Percentiles rank a stretch among this genome's conserved stretches.
Conservation (phyloP, 2,888 invertebrate species). For the Drosophila mulleri region DNA sequence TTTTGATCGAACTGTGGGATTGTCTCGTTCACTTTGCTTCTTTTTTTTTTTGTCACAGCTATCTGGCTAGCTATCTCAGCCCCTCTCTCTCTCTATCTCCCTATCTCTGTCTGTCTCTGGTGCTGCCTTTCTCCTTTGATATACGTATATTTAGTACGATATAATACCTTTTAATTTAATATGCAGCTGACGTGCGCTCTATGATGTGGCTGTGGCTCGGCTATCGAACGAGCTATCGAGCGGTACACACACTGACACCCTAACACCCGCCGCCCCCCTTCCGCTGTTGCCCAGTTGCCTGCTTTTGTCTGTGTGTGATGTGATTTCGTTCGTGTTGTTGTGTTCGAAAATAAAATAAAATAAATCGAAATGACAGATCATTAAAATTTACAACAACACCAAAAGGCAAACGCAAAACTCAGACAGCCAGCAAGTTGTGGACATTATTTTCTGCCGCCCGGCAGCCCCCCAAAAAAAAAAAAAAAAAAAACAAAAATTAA, state of each 20-base stretch:
- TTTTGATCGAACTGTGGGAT: slow-evolving; percentile 71
- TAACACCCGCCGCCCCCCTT: not conserved
- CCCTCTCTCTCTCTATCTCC: not conserved
- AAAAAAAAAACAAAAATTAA: not conserved
- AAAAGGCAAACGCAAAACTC: slow-evolving; percentile 39
- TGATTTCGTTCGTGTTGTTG: slow-evolving; percentile 30
- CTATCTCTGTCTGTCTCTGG: not conserved
- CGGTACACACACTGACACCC: slow-evolving; percentile 14
- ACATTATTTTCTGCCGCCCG: slow-evolving; percentile 64
- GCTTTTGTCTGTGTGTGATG: slow-evolving; percentile 63
- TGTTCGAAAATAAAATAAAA: slow-evolving; percentile 79
- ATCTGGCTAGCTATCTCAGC: not conserved
- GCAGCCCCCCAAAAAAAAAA: slow-evolving; percentile 19
- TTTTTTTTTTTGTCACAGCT: slow-evolving; percentile 33
- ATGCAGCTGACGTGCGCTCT: slow-evolving; percentile 79
- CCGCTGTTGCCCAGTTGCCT: slow-evolving; percentile 14
- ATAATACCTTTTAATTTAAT: slow-evolving; percentile 82
- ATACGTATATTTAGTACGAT: slow-evolving; percentile 73
- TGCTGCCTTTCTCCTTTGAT: not conserved
- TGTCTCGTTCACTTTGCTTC: slow-evolving; percentile 47
- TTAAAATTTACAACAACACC: slow-evolving; percentile 83
- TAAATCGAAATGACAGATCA: slow-evolving; percentile 85
- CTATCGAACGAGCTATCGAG: slow-evolving; percentile 52
- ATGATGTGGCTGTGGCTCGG: slow-evolving; percentile 56
- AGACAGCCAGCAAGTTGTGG: slow-evolving; percentile 63